A percentile compares a stretch with the other conserved stretches of the same genome.
Conservation (phyloP, 1,140 invertebrate genomes). For the Maconellicoccus hirsutus region DNA sequence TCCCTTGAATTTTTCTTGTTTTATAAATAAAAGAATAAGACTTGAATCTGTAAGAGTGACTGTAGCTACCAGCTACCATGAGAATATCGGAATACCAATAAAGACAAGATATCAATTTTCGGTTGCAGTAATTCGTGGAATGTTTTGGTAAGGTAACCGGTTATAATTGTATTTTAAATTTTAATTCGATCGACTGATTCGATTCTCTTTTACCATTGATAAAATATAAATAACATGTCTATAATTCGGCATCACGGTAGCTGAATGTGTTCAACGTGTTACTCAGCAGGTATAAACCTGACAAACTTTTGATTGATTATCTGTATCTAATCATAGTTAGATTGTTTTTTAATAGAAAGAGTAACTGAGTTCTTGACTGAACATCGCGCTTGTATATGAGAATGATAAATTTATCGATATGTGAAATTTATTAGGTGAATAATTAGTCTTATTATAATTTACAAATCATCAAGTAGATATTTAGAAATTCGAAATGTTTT, state of each 20-base stretch:
- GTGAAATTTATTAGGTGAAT: too few species aligned
- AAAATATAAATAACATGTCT: not conserved
- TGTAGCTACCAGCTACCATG: not conserved
- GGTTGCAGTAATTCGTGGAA: not conserved
- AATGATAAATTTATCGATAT: too few species aligned
- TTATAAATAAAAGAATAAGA: too few species aligned
- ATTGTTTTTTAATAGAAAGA: conserved; percentile 1
- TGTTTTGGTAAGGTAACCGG: not conserved
- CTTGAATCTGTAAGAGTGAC: too few species aligned
- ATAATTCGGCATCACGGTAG: not conserved
- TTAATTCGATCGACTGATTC: conserved; percentile 8
- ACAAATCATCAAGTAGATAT: too few species aligned
- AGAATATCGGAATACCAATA: not conserved
- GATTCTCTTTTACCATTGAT: not conserved
- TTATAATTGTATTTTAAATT: conserved; percentile 6
- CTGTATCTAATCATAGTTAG: not conserved
- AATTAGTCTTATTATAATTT: too few species aligned
- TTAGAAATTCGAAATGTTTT: too few species aligned
- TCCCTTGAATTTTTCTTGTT: too few species aligned
- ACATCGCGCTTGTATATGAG: not conserved
- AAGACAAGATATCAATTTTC: not conserved
- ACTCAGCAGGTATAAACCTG: not conserved
- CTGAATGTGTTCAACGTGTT: not conserved
- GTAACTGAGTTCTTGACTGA: not conserved
- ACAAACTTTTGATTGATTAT: conserved; percentile 1